Base-by-base conservation (phyloP, 2,888 invertebrate genomes). In the Oeneis ivallda region DNA sequence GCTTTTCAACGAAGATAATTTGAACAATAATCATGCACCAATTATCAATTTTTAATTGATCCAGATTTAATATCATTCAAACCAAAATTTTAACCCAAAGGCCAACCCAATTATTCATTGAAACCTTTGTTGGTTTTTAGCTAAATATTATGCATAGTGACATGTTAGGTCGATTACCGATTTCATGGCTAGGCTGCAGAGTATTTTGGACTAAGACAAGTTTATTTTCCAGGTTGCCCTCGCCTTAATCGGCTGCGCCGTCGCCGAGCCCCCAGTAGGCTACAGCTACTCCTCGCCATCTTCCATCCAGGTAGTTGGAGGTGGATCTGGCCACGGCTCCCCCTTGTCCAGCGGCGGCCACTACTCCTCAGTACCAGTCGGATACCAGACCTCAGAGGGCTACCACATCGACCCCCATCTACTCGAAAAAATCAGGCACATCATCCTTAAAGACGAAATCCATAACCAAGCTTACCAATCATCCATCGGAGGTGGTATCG, bases 341-440 rank as follows among this genome's bases (percentile, higher is more conserved):
- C 81, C 88, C 70, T 84, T 85, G 32, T 93, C 94, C 77, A 93
- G 94, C 69, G 95, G 95, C 58, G 96, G 96, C 70, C 95, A 95
- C 77, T 96, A 95, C 93, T 92, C 93, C 76, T 93, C 95, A 67
- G 96, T 96, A 43, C 94, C 96, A 63, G 93, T 95, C 71, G 96
- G 96, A 71, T 94, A 94, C 87, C 95, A 95, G 81, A 94, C 95
- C 75, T 95, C 93, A 72, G 97, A 97, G 83, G 97, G 97, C 71
- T 95, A 96, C 83, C 93, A 94, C 85, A 95, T 97, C 69, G 96
- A 97, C 90, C 94, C 94, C 60, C 94, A 95, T 74, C 94, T 97
- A 73, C 93, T 97, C 74, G 95, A 96, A 81, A 96, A 96, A 87
- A 95, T 97, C 82, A 95, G 96, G 83, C 95, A 96, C 89, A 96